A percentile compares a stretch with the other conserved stretches of the same genome.
These are phyloP conservation scores for Calidris pugnax DNA, from an alignment of 2,113 vertebrate genomes.

Conservation along the genomic window DNA sequence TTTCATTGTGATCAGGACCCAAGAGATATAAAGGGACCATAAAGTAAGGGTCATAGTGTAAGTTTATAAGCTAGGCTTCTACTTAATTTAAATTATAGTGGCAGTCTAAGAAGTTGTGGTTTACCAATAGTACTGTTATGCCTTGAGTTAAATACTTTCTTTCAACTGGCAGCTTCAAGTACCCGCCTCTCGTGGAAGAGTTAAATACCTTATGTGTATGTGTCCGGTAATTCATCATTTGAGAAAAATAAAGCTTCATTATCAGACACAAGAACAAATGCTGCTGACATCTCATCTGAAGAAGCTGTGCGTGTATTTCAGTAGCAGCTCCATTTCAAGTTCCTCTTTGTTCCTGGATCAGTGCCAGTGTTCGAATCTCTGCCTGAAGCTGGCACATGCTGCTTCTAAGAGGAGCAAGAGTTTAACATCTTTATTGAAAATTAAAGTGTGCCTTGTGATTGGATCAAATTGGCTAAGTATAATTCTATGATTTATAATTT, in stretches of 20 bases:
- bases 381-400: conserved; percentile 42
- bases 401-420: conserved; percentile 35
- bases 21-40: conserved; percentile 67
- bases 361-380: conserved; percentile 59
- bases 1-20: conserved; percentile 75
- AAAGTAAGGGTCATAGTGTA: conserved; percentile 68
- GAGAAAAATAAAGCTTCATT: conserved; percentile 68
- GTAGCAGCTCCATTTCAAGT: conserved; percentile 11
- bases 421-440: conserved; percentile 61
- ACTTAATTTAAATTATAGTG: conserved; percentile 75
- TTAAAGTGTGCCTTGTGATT: conserved; percentile 55
- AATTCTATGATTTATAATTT: conserved; percentile 59
- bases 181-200: conserved; percentile 40
- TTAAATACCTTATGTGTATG: conserved; percentile 36
- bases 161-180: conserved; percentile 11
- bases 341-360: conserved; percentile 47
- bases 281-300: conserved; percentile 44
- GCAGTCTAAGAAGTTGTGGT: conserved; percentile 64
- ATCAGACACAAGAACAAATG: conserved; percentile 19
- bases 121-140: conserved; percentile 49
- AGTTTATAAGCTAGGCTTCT: conserved; percentile 72
- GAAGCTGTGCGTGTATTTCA: conserved; percentile 15
- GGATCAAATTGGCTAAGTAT: conserved; percentile 19
- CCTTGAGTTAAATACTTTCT: conserved; percentile 55
- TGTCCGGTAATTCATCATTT: conserved; percentile 48